Evolutionary conservation across 2,888 invertebrate genomes (phyloP).

Genomic region (Dynastes hyllus): DNA sequence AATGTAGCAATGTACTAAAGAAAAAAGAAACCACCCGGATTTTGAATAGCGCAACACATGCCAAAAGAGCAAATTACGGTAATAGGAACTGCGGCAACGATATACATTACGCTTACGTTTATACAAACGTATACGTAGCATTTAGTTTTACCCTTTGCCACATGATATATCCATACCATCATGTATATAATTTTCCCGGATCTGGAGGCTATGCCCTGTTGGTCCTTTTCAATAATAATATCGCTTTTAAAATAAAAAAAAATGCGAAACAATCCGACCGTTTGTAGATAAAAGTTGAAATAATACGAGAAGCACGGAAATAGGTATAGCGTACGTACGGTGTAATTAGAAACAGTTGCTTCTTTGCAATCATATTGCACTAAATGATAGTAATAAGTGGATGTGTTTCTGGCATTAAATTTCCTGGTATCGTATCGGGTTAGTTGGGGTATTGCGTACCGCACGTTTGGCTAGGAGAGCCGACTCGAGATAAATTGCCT

Average conservation of each 20-base stretch:
- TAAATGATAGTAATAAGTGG: constrained; percentile 33
- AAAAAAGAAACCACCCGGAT: too few species aligned
- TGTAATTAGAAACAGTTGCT: constrained; percentile 40
- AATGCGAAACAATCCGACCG: constrained; percentile 18
- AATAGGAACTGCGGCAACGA: not conserved
- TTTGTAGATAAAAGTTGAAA: constrained; percentile 37
- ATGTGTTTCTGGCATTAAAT: not conserved
- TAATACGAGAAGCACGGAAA: constrained; percentile 6
- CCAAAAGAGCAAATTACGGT: constrained; percentile 15
- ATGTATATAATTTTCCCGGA: constrained; percentile 32
- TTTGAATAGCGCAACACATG: constrained; percentile 3
- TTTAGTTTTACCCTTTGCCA: constrained; percentile 35
- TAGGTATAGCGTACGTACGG: not conserved
- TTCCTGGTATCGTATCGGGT: constrained; percentile 1
- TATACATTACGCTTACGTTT: constrained; percentile 1
- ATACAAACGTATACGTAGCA: not conserved
- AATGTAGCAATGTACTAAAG: too few species aligned
- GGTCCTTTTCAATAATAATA: constrained; percentile 17
- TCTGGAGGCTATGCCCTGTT: constrained; percentile 9
- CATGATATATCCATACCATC: constrained; percentile 36
- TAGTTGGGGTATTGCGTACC: not conserved
- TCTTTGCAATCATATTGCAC: constrained; percentile 21
- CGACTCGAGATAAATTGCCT: constrained; percentile 10
- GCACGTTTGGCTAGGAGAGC: constrained; percentile 22
- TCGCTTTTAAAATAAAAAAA: not conserved